These are phyloP conservation scores for Apoda limacodes DNA, from an alignment of 2,888 invertebrate species.

Conservation along the genomic window DNA sequence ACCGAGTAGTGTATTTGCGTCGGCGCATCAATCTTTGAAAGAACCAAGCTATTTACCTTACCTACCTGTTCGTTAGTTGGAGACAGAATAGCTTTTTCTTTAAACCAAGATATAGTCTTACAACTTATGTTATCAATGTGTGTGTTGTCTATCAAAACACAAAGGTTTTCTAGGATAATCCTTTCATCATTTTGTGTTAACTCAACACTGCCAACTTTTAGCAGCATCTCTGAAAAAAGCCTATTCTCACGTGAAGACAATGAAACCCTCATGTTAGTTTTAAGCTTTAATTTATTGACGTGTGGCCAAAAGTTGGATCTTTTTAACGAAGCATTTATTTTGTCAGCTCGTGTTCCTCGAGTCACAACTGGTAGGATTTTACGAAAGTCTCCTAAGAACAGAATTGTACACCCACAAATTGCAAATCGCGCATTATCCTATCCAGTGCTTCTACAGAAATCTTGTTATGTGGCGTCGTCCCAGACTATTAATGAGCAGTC, in stretches of 20 bases:
- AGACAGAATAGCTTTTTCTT: constrained; percentile 23
- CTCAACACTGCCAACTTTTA: constrained; percentile 23
- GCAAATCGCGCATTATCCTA: constrained; percentile 25
- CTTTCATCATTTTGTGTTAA: too few species aligned
- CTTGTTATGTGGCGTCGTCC: too few species aligned
- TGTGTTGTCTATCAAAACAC: too few species aligned
- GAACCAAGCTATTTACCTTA: constrained; percentile 21
- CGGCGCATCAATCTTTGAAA: constrained; percentile 20
- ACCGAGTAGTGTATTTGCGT: too few species aligned
- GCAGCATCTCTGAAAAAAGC: constrained; percentile 22
- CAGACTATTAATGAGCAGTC: too few species aligned
- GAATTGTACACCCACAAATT: constrained; percentile 23
- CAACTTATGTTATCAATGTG: too few species aligned
- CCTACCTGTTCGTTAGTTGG: constrained; percentile 23
- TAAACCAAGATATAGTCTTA: too few species aligned
- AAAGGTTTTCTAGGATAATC: too few species aligned
- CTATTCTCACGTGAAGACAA: constrained; percentile 21
- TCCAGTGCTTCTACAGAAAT: constrained; percentile 24
- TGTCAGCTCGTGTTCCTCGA: constrained; percentile 21
- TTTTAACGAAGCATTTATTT: too few species aligned
- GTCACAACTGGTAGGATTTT: constrained; percentile 24
- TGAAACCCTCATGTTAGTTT: constrained; percentile 22
- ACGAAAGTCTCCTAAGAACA: constrained; percentile 22
- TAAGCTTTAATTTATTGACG: too few species aligned
- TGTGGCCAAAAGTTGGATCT: too few species aligned